Evolutionary conservation across 1,140 invertebrate species (phyloP).

Genomic region (Papilio dardanus): DNA sequence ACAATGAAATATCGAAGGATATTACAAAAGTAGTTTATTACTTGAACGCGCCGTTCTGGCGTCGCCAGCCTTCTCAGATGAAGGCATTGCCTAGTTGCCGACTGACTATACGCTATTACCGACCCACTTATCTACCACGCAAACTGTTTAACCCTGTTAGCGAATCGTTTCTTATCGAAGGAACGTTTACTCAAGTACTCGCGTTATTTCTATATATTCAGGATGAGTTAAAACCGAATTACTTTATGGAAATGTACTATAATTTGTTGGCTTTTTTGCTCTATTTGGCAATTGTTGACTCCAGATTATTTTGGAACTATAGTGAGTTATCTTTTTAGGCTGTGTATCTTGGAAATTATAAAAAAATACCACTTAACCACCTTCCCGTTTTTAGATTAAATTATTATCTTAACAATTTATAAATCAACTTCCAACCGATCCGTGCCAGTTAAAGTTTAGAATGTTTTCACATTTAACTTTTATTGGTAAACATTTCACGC

Average conservation of each 20-base stretch:
- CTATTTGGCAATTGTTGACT: too few relatives aligned
- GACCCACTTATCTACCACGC: slow-evolving; percentile 39
- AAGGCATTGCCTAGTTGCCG: slow-evolving; percentile 46
- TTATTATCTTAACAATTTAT: background rate
- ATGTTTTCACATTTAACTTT: background rate
- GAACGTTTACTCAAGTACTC: slow-evolving; percentile 15
- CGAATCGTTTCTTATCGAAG: slow-evolving; percentile 12
- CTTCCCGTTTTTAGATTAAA: too few relatives aligned
- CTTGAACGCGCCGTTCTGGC: slow-evolving; percentile 62
- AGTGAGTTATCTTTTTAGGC: too few relatives aligned
- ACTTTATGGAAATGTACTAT: background rate
- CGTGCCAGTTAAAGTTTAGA: slow-evolving; percentile 6
- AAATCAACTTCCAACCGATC: background rate
- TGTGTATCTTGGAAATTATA: background rate
- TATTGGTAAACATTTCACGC: slow-evolving; percentile 38
- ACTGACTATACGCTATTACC: slow-evolving; percentile 37
- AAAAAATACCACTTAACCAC: background rate
- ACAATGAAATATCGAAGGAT: slow-evolving; percentile 65
- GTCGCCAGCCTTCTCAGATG: slow-evolving; percentile 57
- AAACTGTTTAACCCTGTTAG: slow-evolving; percentile 39
- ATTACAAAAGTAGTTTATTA: slow-evolving; percentile 70
- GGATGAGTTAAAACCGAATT: background rate
- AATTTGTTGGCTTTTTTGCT: too few relatives aligned
- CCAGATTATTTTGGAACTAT: too few relatives aligned
- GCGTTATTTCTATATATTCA: background rate